Percentiles rank a stretch among this genome's conserved stretches.
Conservation (phyloP, 2,888 invertebrate species). For the Drosophila anomalata region DNA sequence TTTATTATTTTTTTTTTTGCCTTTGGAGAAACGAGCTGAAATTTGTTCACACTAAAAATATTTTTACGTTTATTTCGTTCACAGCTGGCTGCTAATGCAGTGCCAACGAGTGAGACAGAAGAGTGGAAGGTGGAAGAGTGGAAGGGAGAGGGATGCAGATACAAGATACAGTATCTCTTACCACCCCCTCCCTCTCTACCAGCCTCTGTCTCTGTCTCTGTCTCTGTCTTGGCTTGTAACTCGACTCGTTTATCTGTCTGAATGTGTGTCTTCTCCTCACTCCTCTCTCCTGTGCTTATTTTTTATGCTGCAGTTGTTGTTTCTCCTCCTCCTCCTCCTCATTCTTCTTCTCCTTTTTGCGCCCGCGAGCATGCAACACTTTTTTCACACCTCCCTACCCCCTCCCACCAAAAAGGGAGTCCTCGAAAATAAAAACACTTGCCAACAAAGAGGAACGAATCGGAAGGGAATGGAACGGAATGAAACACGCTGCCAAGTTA, state of each 20-base stretch:
- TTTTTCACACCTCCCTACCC: constrained; percentile 29
- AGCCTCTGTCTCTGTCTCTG: background rate
- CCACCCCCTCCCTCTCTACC: background rate
- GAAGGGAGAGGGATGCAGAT: constrained; percentile 13
- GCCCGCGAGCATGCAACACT: constrained; percentile 65
- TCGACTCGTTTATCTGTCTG: constrained; percentile 63
- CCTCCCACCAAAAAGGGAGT: background rate
- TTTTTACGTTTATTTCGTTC: constrained; percentile 72
- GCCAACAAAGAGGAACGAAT: constrained; percentile 48
- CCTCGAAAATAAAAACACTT: constrained; percentile 32
- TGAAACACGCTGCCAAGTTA: constrained; percentile 37
- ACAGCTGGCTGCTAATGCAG: constrained; percentile 76
- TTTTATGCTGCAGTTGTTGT: constrained; percentile 38
- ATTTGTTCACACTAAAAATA: constrained; percentile 74
- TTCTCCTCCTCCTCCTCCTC: constrained; percentile 42
- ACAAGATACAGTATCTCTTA: constrained; percentile 12
- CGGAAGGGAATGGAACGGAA: background rate
- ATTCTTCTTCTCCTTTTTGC: constrained; percentile 20
- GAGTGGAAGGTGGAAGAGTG: constrained; percentile 3
- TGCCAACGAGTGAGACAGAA: constrained; percentile 48
- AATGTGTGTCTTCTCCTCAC: constrained; percentile 40
- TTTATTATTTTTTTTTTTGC: constrained; percentile 23
- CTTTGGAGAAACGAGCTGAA: constrained; percentile 31
- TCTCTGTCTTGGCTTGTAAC: constrained; percentile 30
- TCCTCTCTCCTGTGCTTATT: constrained; percentile 11